These are phyloP conservation scores for Carcharodon carcharias DNA, from an alignment of 2,797 vertebrate species.

Conservation along the genomic window DNA sequence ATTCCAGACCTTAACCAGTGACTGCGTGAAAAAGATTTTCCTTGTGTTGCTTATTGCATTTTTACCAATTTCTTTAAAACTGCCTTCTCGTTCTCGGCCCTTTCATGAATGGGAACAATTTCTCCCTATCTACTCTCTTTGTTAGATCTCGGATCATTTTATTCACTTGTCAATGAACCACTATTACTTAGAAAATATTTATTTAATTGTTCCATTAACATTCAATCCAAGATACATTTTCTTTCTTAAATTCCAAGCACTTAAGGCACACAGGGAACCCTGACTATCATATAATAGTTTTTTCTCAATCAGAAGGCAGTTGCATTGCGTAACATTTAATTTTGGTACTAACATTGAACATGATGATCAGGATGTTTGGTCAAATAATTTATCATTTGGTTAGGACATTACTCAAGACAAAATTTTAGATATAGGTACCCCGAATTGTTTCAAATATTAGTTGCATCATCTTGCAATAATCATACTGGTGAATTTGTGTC, in stretches of 20 bases:
- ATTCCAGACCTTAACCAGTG: no score
- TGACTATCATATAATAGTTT: not conserved
- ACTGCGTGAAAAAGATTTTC: no score
- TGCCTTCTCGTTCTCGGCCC: no score
- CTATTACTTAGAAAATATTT: not conserved
- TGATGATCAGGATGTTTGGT: not conserved
- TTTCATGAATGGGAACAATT: no score
- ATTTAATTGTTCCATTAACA: not conserved
- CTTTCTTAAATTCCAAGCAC: not conserved
- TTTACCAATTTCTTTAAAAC: no score
- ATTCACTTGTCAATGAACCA: not conserved
- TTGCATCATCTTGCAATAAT: not conserved
- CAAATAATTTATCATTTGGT: not conserved
- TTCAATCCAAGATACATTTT: not conserved
- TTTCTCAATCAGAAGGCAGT: not conserved
- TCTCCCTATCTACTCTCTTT: no score
- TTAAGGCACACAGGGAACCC: not conserved
- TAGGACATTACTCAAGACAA: not conserved
- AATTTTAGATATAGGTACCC: not conserved
- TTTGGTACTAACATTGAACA: not conserved
- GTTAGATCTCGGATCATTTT: not conserved
- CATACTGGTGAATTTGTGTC: not conserved
- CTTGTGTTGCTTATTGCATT: no score
- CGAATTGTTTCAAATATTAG: not conserved
- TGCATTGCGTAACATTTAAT: not conserved